Base-by-base conservation (phyloP, 2,113 vertebrate species). In the Ageneiosus marmoratus region DNA sequence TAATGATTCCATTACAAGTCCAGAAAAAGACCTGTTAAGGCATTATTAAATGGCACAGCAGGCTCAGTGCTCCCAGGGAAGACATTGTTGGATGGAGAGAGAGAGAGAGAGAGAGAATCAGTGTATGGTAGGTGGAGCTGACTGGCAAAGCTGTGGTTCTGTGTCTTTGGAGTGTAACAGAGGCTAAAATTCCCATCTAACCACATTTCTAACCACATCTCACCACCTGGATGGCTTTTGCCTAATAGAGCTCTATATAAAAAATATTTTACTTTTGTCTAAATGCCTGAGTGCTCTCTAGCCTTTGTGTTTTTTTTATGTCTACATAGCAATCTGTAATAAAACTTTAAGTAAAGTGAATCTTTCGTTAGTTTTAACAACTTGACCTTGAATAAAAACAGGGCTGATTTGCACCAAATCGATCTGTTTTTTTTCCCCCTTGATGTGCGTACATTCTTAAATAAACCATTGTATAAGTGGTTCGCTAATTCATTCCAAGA, bases 1-100 rank as follows among this genome's bases (percentile, higher is more conserved):
- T 84, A 86, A 86, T 81, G 79, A 81, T 55, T 50, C 82, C 44
- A 78, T 81, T 86, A 77, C 53, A 13, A 81, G n/a, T 58, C 76
- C 55, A 60, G 60, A 63, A 69, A 80, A 76, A 83, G 73, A 70
- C 76, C 20, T 53, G 44, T 77, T 60, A 65, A 80, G 70, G 62
- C 46, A 8, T 77, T 82, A 85, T 85, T 85, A 80, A 67, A 81
- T 76, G 60, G 69, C 67, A 74, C 77, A 80, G 76, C 51, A 73
- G 48, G 69, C 48, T 32, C 37, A 41, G 67, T 27, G 48, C 74
- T 44, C 62, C 63, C 83, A 53, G 63, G 41, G 41, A 77, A 85
- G 69, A 75, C n/a, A 18, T 50, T 73, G 53, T 29, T n/a, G 37
- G 55, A 48, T n/a, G 16, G 27, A 67, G 63, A 67, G 22, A 72